Base-by-base conservation (phyloP, 2,888 invertebrate genomes). In the Ephialtes manifestator region DNA sequence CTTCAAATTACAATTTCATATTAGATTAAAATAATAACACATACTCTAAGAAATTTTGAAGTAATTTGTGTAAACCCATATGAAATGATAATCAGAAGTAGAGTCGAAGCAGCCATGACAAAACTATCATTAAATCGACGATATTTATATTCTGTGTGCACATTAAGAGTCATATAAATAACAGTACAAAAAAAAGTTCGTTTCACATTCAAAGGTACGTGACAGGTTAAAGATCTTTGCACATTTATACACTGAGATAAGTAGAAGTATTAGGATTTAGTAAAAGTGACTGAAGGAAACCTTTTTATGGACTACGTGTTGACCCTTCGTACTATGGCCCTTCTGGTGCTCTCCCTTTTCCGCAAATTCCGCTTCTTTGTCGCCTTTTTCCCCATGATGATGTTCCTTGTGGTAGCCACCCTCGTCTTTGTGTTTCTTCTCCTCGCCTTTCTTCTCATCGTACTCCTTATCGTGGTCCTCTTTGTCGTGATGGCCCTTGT, bases 401-500 rank as follows among this genome's bases (percentile, higher is more conserved):
- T 96, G 96, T 74, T 95, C 95, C 0, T 96, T 96, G 87, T 96
- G 96, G 91, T 96, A 96, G 0, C 95, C 96, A 7, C 95, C 95
- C 84, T 96, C 96, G 81, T 96, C 95, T 86, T 96, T 95, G 89
- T 96, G 95, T 15, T 95, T 93, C 88, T 96, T 96, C 86, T 96
- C 95, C 85, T 96, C 93, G 3, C 96, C 96, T 0, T 96, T 96
- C 86, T 96, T 95, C 92, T 97, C 97, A 48, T 95, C 95, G 92
- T 96, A 97, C 86, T 96, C 95, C 24, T 96, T 96, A 20, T 95
- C 94, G 89, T 97, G 96, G 51, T 95, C 95, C 89, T 96, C 96
- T 87, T 96, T 96, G 90, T 97, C 96, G 91, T 96, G 96, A 90
- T 97, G 96, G 0, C 97, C 97, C 79, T 94, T 94, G 80, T 93